A percentile compares a stretch with the other conserved stretches of the same genome.
These are phyloP conservation scores for Melanogrammus aeglefinus DNA, from an alignment of 2,797 vertebrate species.

Conservation along the genomic window DNA sequence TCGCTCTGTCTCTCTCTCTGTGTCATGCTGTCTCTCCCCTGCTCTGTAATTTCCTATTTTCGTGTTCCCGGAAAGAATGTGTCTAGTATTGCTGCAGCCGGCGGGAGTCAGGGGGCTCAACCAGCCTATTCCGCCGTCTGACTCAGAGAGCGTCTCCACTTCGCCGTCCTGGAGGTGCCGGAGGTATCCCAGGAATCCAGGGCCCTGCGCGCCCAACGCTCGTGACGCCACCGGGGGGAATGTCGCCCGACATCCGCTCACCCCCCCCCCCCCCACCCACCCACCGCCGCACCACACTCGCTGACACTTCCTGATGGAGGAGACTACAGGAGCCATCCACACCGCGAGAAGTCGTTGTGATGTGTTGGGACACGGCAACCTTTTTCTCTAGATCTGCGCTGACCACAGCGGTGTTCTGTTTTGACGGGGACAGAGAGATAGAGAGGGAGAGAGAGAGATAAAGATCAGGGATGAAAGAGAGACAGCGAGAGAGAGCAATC, in stretches of 20 bases:
- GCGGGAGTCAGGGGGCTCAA: slow-evolving; percentile 57
- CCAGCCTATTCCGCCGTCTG: slow-evolving; percentile 67
- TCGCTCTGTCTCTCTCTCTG: slow-evolving; percentile 28
- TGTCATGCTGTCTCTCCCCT: slow-evolving; percentile 69
- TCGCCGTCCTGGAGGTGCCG: slow-evolving; percentile 59
- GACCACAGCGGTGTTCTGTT: background rate
- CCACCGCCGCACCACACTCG: background rate
- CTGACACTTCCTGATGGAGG: no score
- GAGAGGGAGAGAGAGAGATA: background rate
- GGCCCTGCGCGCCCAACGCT: slow-evolving; percentile 50
- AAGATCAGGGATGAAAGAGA: no score
- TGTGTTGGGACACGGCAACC: background rate
- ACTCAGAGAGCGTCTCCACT: slow-evolving; percentile 49
- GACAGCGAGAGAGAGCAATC: background rate
- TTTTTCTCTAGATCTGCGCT: background rate
- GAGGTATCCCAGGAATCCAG: slow-evolving; percentile 68
- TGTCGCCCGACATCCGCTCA: slow-evolving; percentile 47
- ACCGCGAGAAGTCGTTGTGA: background rate
- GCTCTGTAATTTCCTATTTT: slow-evolving; percentile 75
- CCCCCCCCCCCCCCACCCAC: background rate
- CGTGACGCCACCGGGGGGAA: slow-evolving; percentile 68
- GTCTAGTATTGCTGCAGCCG: slow-evolving; percentile 63
- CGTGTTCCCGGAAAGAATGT: slow-evolving; percentile 71
- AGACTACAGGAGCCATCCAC: background rate
- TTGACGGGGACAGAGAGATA: background rate